Evolutionary conservation across 2,888 invertebrate genomes (phyloP).

Genomic region (Lasioglossum zephyrum): DNA sequence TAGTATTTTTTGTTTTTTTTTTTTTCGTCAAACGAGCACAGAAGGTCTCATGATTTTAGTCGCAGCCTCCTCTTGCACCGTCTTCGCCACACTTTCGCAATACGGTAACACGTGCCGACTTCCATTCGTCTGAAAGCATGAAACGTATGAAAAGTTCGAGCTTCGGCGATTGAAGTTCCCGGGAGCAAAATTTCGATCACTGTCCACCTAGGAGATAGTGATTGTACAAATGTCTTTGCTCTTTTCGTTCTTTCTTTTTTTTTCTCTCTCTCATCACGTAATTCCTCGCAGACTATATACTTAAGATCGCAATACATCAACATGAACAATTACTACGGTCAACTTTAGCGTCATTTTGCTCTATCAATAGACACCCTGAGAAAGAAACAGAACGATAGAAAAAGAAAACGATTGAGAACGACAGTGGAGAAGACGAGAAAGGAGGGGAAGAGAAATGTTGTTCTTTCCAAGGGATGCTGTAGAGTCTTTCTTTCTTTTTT

Average conservation of each 20-base stretch:
- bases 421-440: constrained; percentile 39
- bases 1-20: neutral
- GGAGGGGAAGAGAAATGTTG: constrained; percentile 24
- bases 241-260: neutral
- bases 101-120: constrained; percentile 57
- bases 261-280: neutral
- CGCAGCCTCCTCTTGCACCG: constrained; percentile 62
- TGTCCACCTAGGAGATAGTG: constrained; percentile 30
- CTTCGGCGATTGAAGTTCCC: constrained; percentile 23
- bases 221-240: constrained; percentile 12
- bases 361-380: constrained; percentile 73
- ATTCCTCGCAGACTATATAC: constrained; percentile 22
- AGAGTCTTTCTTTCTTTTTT: neutral
- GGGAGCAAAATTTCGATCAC: constrained; percentile 27
- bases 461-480: constrained; percentile 23
- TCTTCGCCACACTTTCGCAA: constrained; percentile 63
- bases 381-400: constrained; percentile 60
- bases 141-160: constrained; percentile 64
- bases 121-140: constrained; percentile 63
- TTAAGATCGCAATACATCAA: constrained; percentile 23
- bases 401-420: constrained; percentile 41
- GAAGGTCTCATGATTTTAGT: constrained; percentile 25
- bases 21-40: neutral
- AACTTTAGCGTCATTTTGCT: constrained; percentile 22
- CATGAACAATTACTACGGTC: neutral